Base-by-base conservation (phyloP, 2,113 vertebrate species). In the Nesoenas mayeri region DNA sequence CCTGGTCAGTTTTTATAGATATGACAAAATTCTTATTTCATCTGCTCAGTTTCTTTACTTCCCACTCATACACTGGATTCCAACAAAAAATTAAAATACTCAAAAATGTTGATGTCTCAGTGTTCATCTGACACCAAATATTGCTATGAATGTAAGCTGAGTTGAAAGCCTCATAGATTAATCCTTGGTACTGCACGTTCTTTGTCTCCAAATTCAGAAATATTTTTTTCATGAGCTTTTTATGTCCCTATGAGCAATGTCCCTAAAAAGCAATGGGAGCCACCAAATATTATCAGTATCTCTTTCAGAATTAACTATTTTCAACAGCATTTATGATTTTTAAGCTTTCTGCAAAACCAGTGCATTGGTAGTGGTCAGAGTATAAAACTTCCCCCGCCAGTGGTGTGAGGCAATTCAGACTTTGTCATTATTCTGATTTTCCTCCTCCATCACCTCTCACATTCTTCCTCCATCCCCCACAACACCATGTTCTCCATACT, bases 401-500 rank as follows among this genome's bases (percentile, higher is more conserved):
- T 17, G 77, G 15, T 7, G 12, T 31, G 32, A 16, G 26, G 15
- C 8, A 75, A 22, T 11, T n/a, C 36, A 62, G 10, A 10, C 42
- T 44, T 5, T 31, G 36, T 48, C 20, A n/a, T 77, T 70, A 40
- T 19, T 38, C 16, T 58, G 24, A 13, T 58, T 86, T 80, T 62
- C 40, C 34, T 69, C 9, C 34, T 85, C 11, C 32, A 18, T 56
- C 15, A 28, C 12, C 10, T 79, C 74, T 67, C 17, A 9, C 64
- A 21, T n/a, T 91, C 16, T 91, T 66, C 42, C 72, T 24, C n/a
- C 47, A 17, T 32, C 11, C 24, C 62, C 9, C 29, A 32, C 13
- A 85, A 14, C 32, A 53, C 11, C 0, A 0, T 40, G 19, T 29
- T 88, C 10, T 5, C 9, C 32, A 72, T 4, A 14, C 15, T 5